Evolutionary conservation across 2,113 vertebrate genomes (phyloP).

Genomic region (Alces alces): DNA sequence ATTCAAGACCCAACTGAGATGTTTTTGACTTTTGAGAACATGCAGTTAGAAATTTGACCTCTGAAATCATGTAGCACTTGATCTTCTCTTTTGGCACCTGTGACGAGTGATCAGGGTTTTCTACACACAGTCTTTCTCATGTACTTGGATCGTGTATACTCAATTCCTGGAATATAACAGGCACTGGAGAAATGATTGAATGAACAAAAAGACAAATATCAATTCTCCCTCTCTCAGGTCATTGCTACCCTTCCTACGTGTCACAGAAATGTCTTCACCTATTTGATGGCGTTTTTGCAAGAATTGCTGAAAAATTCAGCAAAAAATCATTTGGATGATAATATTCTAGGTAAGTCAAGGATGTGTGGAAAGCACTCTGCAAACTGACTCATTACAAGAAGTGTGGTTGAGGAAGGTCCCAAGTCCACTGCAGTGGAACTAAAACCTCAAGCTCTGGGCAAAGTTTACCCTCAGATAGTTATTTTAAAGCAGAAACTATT

Average conservation of each 20-base stretch:
- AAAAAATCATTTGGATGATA: slow-evolving; percentile 90
- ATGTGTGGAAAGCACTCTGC: background rate
- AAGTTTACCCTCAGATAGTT: background rate
- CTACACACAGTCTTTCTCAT: background rate
- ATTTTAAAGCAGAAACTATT: slow-evolving; percentile 15
- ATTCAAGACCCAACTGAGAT: background rate
- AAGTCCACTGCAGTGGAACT: background rate
- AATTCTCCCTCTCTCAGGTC: slow-evolving; percentile 78
- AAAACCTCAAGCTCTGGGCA: background rate
- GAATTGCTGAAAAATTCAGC: slow-evolving; percentile 90
- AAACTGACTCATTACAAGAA: background rate
- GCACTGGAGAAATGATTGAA: background rate
- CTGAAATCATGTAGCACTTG: background rate
- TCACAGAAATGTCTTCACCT: slow-evolving; percentile 94
- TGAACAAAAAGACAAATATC: background rate
- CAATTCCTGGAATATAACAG: background rate
- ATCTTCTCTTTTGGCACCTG: background rate
- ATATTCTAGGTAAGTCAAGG: slow-evolving; percentile 89
- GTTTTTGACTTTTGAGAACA: background rate
- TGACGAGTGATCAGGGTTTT: background rate
- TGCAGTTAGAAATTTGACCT: background rate
- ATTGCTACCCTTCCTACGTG: slow-evolving; percentile 86
- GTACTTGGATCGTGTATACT: background rate
- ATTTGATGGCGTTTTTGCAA: slow-evolving; percentile 92
- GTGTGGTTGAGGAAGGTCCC: background rate